phyloP scores from a whole-genome alignment of 2,888 invertebrate species.

The Baronia brevicornis region DNA sequence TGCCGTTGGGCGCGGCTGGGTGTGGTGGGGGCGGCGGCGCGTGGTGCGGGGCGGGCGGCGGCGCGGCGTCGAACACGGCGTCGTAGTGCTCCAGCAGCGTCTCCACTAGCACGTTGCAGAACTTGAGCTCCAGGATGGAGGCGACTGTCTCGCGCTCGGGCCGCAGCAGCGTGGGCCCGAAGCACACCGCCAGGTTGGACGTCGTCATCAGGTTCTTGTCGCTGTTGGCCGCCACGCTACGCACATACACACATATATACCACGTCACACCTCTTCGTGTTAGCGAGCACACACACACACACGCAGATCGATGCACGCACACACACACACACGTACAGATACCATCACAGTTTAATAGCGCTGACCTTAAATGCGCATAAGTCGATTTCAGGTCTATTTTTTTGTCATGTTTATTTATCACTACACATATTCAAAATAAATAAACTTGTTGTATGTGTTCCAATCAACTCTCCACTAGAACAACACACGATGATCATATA shows the following conservation, averaged over 20 bases:
- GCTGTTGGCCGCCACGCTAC: slow-evolving; percentile 81
- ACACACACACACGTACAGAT: no score
- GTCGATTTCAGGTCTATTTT: no score
- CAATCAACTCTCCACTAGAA: no score
- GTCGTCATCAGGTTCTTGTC: slow-evolving; percentile 97
- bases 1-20: slow-evolving; percentile 24
- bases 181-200: slow-evolving; percentile 97
- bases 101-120: slow-evolving; percentile 98
- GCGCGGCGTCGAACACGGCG: slow-evolving; percentile 59
- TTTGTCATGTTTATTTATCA: no score
- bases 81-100: slow-evolving; percentile 85
- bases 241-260: slow-evolving; percentile 14
- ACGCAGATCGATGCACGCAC: no score
- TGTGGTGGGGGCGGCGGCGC: slow-evolving; percentile 9
- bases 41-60: slow-evolving; percentile 19
- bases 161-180: slow-evolving; percentile 96
- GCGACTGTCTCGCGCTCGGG: slow-evolving; percentile 98
- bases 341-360: no score
- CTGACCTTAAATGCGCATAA: no score
- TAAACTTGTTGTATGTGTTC: no score
- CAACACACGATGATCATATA: no score
- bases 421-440: no score
- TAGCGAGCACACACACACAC: no score
- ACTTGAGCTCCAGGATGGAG: slow-evolving; percentile 98
- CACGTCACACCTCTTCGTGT: not conserved